phyloP scores from a whole-genome alignment of 2,888 invertebrate genomes.

The Ochropacha duplaris region DNA sequence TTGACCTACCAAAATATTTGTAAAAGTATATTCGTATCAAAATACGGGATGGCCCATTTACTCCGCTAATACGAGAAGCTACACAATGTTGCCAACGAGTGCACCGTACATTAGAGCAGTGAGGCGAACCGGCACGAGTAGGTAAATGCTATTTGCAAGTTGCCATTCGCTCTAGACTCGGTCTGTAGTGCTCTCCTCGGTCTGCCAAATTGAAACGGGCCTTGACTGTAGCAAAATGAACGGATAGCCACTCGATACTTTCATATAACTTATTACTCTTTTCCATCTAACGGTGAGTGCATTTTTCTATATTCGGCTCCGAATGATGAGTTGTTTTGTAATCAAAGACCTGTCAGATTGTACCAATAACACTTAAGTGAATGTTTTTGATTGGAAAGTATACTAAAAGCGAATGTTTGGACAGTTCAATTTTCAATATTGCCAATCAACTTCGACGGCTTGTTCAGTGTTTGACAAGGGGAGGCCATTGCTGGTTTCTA shows the following conservation, averaged over 20 bases:
- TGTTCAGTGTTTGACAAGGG: slow-evolving; percentile 55
- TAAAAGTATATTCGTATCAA: background rate
- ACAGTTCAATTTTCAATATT: slow-evolving; percentile 67
- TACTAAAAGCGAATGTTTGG: slow-evolving; percentile 56
- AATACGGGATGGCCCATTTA: background rate
- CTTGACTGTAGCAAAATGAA: slow-evolving; percentile 65
- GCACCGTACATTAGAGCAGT: slow-evolving; percentile 50
- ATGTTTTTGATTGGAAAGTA: slow-evolving; percentile 50
- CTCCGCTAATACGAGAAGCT: slow-evolving; percentile 5
- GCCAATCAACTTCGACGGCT: slow-evolving; percentile 60
- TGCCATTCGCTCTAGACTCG: slow-evolving; percentile 53
- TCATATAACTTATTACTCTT: slow-evolving; percentile 39
- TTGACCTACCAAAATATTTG: slow-evolving; percentile 10
- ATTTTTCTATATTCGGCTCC: slow-evolving; percentile 40
- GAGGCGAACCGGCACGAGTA: slow-evolving; percentile 51
- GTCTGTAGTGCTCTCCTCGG: slow-evolving; percentile 57
- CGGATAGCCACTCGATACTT: slow-evolving; percentile 52
- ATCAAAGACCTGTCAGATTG: slow-evolving; percentile 44
- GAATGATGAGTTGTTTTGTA: slow-evolving; percentile 29
- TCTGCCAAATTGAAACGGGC: slow-evolving; percentile 72
- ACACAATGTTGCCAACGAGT: slow-evolving; percentile 54
- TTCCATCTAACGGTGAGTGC: slow-evolving; percentile 25
- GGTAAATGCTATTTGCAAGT: slow-evolving; percentile 74
- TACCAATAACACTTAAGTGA: slow-evolving; percentile 46
- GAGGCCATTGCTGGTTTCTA: slow-evolving; percentile 43